Evolutionary conservation across 2,113 vertebrate genomes (phyloP).

Genomic region (Myrmophylax atrothorax): DNA sequence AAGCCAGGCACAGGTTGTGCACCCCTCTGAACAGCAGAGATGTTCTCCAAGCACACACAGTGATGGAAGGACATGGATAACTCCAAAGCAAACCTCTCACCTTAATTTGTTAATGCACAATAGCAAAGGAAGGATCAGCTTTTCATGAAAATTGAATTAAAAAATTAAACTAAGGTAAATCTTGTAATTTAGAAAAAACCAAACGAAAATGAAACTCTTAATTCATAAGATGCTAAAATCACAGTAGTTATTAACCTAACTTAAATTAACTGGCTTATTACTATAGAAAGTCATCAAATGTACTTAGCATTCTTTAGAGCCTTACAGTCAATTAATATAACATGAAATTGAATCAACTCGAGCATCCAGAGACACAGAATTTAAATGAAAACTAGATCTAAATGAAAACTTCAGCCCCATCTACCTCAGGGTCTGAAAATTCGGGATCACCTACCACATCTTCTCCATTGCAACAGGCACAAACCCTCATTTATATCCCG

Average conservation of each 20-base stretch:
- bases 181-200: not conserved
- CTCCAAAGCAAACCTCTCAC: not conserved
- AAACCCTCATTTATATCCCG: constrained; percentile 1
- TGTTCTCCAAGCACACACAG: not conserved
- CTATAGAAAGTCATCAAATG: constrained; percentile 56
- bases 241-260: constrained; percentile 49
- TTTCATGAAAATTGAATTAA: constrained; percentile 9
- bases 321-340: constrained; percentile 57
- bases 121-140: not conserved
- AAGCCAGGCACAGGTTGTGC: not conserved
- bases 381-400: too few relatives aligned
- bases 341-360: constrained; percentile 57
- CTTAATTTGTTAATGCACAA: not conserved
- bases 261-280: constrained; percentile 61
- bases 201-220: constrained; percentile 20
- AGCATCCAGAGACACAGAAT: constrained; percentile 46
- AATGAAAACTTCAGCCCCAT: constrained; percentile 38
- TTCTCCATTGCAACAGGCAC: not conserved
- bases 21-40: not conserved
- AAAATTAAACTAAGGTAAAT: constrained; percentile 32
- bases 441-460: constrained; percentile 30
- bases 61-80: not conserved
- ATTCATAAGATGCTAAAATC: constrained; percentile 46
- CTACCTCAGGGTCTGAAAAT: constrained; percentile 44
- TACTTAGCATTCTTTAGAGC: constrained; percentile 54